Percentiles rank a stretch among this genome's conserved stretches.
Conservation (phyloP, 2,113 vertebrate species). For the Boulengeromyrus knoepffleri region DNA sequence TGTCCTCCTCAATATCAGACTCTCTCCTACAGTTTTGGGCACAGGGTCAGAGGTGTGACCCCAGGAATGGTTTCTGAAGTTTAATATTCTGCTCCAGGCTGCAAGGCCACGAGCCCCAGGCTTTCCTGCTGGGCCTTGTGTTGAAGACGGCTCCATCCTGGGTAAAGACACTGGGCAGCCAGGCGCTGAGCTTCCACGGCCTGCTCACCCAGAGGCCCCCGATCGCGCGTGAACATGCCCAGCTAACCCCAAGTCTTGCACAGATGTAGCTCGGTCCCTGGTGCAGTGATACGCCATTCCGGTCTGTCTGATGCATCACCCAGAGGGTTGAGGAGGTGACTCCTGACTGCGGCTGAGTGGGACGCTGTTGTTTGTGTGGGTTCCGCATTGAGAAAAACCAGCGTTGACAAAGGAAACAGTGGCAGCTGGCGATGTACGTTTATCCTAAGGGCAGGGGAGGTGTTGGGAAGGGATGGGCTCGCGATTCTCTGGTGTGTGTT, state of each 20-base stretch:
- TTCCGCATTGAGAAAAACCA: slow-evolving; percentile 37
- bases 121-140: neutral
- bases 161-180: neutral
- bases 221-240: neutral
- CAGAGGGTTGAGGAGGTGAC: slow-evolving; percentile 51
- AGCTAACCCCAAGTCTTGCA: slow-evolving; percentile 41
- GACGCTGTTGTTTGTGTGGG: slow-evolving; percentile 28
- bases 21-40: neutral
- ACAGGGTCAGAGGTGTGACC: neutral
- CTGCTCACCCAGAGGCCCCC: slow-evolving; percentile 38
- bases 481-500: neutral
- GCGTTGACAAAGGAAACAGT: slow-evolving; percentile 45
- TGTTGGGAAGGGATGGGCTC: neutral
- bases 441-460: slow-evolving; percentile 29
- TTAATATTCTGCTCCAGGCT: neutral
- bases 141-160: neutral
- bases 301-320: slow-evolving; percentile 42
- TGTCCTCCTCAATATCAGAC: neutral
- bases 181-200: slow-evolving; percentile 7
- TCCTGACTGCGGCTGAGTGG: slow-evolving; percentile 24
- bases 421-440: slow-evolving; percentile 47
- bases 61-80: neutral
- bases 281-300: slow-evolving; percentile 42
- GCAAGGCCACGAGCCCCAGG: neutral
- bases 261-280: slow-evolving; percentile 43